Percentiles rank a stretch among this genome's conserved stretches.
Evolutionary conservation across 2,113 vertebrate species (phyloP).

Genomic region (Leucoraja erinaceus): DNA sequence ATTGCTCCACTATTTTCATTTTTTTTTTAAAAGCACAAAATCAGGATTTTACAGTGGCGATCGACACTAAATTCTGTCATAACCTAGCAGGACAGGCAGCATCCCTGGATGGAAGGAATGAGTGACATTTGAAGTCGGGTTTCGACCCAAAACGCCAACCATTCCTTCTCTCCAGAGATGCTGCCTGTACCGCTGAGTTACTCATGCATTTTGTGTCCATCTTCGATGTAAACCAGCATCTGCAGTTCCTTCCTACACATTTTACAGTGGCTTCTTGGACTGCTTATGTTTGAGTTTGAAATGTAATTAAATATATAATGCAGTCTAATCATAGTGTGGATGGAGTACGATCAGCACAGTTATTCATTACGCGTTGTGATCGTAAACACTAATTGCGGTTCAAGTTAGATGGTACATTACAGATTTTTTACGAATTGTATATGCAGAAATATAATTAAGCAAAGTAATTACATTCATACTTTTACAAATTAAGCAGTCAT

Average conservation of each 20-base stretch:
- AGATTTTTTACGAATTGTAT: neutral
- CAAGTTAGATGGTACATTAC: neutral
- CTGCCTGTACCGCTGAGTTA: too few relatives aligned
- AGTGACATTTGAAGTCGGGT: too few relatives aligned
- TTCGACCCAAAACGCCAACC: too few relatives aligned
- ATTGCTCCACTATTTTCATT: neutral
- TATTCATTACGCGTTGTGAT: neutral
- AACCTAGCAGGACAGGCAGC: too few relatives aligned
- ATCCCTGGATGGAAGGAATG: too few relatives aligned
- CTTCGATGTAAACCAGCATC: too few relatives aligned
- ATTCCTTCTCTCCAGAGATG: too few relatives aligned
- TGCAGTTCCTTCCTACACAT: neutral
- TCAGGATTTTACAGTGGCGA: neutral
- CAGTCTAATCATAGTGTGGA: neutral
- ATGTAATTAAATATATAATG: neutral
- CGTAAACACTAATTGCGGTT: neutral
- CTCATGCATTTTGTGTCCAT: too few relatives aligned
- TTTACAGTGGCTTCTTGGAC: neutral
- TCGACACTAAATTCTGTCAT: too few relatives aligned
- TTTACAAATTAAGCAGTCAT: neutral
- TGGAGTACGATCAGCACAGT: too few relatives aligned
- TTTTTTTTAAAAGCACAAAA: neutral
- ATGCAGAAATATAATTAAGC: neutral
- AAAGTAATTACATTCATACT: neutral
- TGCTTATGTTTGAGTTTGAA: neutral